Evolutionary conservation across 2,797 vertebrate genomes (phyloP).

Genomic region (Melanotaenia nigrans): DNA sequence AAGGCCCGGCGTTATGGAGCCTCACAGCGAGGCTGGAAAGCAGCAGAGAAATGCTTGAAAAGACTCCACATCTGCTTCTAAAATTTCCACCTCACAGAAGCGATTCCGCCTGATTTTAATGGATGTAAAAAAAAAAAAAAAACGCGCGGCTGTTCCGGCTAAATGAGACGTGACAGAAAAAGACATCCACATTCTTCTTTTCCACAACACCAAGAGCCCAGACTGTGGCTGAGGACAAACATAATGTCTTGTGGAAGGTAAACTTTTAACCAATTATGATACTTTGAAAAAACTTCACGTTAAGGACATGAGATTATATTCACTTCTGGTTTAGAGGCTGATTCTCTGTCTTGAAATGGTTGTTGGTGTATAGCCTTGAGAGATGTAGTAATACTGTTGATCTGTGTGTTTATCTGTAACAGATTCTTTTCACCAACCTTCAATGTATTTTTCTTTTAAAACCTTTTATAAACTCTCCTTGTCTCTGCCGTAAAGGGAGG

Average conservation of each 20-base stretch:
- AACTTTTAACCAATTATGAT: not conserved
- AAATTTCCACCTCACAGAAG: not conserved
- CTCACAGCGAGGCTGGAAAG: conserved; percentile 45
- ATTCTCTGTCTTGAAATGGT: conserved; percentile 29
- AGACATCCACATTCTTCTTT: not conserved
- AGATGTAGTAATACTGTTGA: conserved; percentile 38
- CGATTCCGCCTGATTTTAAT: conserved; percentile 6
- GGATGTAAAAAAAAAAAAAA: not conserved
- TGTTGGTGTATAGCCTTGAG: conserved; percentile 41
- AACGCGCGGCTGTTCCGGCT: not conserved
- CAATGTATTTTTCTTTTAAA: conserved; percentile 45
- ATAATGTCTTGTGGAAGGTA: not conserved
- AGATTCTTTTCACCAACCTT: conserved; percentile 42
- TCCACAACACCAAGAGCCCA: not conserved
- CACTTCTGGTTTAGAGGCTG: conserved; percentile 3
- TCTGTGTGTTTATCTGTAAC: conserved; percentile 50
- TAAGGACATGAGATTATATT: conserved; percentile 8
- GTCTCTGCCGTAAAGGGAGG: conserved; percentile 29
- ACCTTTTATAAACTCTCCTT: conserved; percentile 35
- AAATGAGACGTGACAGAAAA: not conserved
- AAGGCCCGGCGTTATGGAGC: conserved; percentile 45
- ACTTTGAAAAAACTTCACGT: not conserved
- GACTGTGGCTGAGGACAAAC: conserved; percentile 9
- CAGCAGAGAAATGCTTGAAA: conserved; percentile 58
- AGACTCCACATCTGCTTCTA: not conserved